Base-by-base conservation (phyloP, 2,113 vertebrate genomes). In the Chaetodon auriga region DNA sequence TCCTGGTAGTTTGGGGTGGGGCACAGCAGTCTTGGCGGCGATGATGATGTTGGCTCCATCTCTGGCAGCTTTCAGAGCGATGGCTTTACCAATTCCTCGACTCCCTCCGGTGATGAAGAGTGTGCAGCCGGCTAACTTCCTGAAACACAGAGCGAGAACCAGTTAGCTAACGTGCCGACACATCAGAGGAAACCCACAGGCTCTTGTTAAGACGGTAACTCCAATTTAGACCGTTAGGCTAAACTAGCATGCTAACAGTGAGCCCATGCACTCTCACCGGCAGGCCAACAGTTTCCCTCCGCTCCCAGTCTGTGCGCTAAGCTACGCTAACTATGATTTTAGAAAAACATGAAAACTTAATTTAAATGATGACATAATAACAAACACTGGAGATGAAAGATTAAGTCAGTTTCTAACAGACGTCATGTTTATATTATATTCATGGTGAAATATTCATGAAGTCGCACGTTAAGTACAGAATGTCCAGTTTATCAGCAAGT, bases 91-190 rank as follows among this genome's bases (percentile, higher is more conserved):
- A 46, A 99, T 99, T 38, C 98, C 98, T 2, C 98, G 96, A 82
- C 97, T 99, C 0, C 97, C 98, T 0, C 98, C 98, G 0, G 98
- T 99, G 91, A 99, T 97, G 92, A 99, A 99, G 49, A 99, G 88
- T 0, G 98, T 99, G 87, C 95, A 94, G 90, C 98, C 98, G 6
- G 97, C 96, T 25, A 99, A 91, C 80, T 96, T 99, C 92, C 98
- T 99, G 85, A 1, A 75, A 58, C 13, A 49, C 23, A n/a, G 11
- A 16, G 35, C 25, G 18, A 14, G 1, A 6, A 21, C 9, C 9
- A 8, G 3, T 53, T 63, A 66, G 21, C 46, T 8, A 6, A 38
- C 9, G 13, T 18, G 36, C 49, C 41, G 35, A 36, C 10, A 14
- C 10, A 51, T 18, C 2, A 21, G 19, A 21, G 12, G 15, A 48